phyloP scores from a whole-genome alignment of 2,888 invertebrate species.

The Camponotus fellah region DNA sequence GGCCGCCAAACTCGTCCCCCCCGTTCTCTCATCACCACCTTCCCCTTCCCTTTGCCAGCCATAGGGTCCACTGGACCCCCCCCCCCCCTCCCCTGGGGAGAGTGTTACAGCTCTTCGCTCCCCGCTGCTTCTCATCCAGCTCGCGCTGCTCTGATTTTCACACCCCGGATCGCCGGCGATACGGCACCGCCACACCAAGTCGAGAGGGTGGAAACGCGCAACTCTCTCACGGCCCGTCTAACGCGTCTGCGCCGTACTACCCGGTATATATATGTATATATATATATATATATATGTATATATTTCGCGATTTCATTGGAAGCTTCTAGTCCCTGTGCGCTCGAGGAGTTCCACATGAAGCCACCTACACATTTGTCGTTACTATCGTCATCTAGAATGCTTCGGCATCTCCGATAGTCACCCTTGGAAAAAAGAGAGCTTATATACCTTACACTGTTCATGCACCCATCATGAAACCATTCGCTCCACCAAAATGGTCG shows the following conservation, averaged over 20 bases:
- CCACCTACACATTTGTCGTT: slow-evolving; percentile 26
- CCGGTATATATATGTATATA: slow-evolving; percentile 48
- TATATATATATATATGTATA: slow-evolving; percentile 52
- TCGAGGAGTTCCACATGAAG: slow-evolving; percentile 72
- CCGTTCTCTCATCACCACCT: slow-evolving; percentile 67
- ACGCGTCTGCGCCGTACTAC: slow-evolving; percentile 77
- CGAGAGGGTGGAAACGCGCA: slow-evolving; percentile 73
- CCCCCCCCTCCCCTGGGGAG: not conserved
- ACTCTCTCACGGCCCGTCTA: slow-evolving; percentile 64
- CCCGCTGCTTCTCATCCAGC: slow-evolving; percentile 63
- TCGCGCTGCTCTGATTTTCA: slow-evolving; percentile 81
- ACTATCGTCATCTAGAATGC: slow-evolving; percentile 37
- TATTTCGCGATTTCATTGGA: slow-evolving; percentile 81
- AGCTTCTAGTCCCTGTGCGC: slow-evolving; percentile 73
- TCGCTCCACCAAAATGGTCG: slow-evolving; percentile 67
- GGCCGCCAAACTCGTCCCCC: slow-evolving; percentile 64
- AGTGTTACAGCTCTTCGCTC: slow-evolving; percentile 77
- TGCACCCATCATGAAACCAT: slow-evolving; percentile 22
- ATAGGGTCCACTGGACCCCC: slow-evolving; percentile 72
- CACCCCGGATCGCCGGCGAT: slow-evolving; percentile 77
- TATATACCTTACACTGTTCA: slow-evolving; percentile 57
- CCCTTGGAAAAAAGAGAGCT: slow-evolving; percentile 44
- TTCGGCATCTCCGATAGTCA: slow-evolving; percentile 56
- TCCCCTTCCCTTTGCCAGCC: slow-evolving; percentile 44
- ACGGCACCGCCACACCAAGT: slow-evolving; percentile 76